Base-by-base conservation (phyloP, 2,797 vertebrate genomes). In the Sebastes glaucus region DNA sequence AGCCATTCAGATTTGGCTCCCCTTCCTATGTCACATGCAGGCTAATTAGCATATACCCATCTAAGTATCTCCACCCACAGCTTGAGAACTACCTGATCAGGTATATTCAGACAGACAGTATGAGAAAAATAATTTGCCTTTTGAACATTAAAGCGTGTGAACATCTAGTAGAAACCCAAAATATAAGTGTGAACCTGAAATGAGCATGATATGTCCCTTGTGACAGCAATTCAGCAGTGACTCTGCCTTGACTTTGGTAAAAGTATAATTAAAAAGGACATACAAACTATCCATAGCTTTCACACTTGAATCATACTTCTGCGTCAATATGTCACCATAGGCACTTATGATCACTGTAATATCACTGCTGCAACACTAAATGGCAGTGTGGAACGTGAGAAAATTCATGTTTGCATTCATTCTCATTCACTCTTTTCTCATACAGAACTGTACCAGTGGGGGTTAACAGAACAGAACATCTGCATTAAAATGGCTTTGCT, bases 181-280 rank as follows among this genome's bases (percentile, higher is more conserved):
- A 49, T 52, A 52, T 0, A 52, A 49, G 7, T 49, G 46, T 49
- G 46, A 49, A 49, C 46, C 7, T 20, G 7, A 49, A 49, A 49
- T 49, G 46, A 49, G 18, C 46, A 49, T 49, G 42, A 46, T 46
- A 8, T 49, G 42, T 46, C 42, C 42, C 42, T 18, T 46, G 42
- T 20, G 46, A 49, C 49, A n/a, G 9, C 10, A 53, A 53, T 53
- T 53, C 52, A 53, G 52, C 25, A 20, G 55, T 23, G 22, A 77
- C 20, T 27, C 27, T 74, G 25, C 10, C 27, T 57, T n/a, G 30
- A 66, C 84, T 85, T 87, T 84, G 80, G 80, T 68, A 52, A 76
- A 74, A 27, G 60, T 56, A 22, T 14, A 33, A 35, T 35, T 9
- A 65, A 16, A 32, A 16, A 38, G 4, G 38, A 53, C 23, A 16